Evolutionary conservation across 2,888 invertebrate species (phyloP), one percentile per base, ranked within the genome.

Genomic region (Venusia cambrica): DNA sequence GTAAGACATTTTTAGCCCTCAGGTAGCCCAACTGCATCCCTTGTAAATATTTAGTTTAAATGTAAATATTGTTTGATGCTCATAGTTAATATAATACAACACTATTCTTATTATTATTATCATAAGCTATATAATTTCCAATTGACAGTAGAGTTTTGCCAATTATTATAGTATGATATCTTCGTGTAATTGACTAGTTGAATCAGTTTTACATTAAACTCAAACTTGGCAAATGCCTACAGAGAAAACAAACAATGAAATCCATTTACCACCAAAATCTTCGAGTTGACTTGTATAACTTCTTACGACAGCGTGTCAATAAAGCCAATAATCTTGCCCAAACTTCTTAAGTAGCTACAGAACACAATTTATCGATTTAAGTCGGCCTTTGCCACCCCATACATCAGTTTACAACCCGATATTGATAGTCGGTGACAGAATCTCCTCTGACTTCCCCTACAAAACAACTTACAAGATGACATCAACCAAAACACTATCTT

Each of bases 381-480:
- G 71, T 48, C 62, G 68, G 63, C 72, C 74, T 78, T 67, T 73
- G 67, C 77, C 77, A 81, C 81, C 81, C 80, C 62, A 76, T 75
- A 77, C 69, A 76, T 81, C 83, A 79, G 65, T 77, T 79, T 79
- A 72, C 67, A 74, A 56, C 56, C 38, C 65, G 73, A 80, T 81
- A 84, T 83, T 83, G 84, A 83, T 83, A 83, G 83, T 69, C 75
- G 78, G 68, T 75, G 83, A 83, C 83, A 80, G 70, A 57, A 61
- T 54, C 57, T 54, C 46, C 60, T 50, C 62, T 66, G 73, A 71
- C 72, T 54, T 69, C 71, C 78, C 78, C 76, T 60, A 56, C 57
- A 20, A 38, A 30, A 48, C 44, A 48, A 49, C 48, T 37, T 38
- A 47, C 45, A 6, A 20, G 17, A 25, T 15, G 8, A 11, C n/a